Evolutionary conservation across 1,140 invertebrate genomes (phyloP), one percentile per base, ranked within the genome.

Genomic region (Brachionus calyciflorus): DNA sequence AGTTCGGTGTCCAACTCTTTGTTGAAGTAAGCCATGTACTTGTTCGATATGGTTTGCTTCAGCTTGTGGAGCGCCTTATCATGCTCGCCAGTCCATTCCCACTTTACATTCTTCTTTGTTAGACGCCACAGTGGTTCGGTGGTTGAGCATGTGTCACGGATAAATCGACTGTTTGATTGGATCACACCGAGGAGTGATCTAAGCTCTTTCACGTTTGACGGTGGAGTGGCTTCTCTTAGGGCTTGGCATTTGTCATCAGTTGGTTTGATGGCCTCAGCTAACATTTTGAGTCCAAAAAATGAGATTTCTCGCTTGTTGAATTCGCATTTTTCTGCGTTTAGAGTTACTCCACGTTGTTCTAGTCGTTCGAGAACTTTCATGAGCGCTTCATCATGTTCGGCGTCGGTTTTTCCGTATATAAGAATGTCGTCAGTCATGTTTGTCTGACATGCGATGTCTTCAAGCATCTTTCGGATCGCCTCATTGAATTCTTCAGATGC

Each of bases 271-370:
- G 78, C 79, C 30, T 76, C 28, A 12, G 14, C 19, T 40, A 19
- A 41, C 10, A 80, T 44, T n/a, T 80, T 79, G 68, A 84, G 81
- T 1, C 84, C 84, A 14, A 84, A 68, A 79, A 82, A 84, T 69
- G 77, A 79, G 7, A 49, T n/a, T 49, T 49, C 9, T n/a, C n/a
- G 3, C 24, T 49, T 49, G 3, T 46, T 46, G 41, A 46, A 46
- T 17, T 46, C 41, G 17, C 41, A 46, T 5, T 46, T 46, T n/a
- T n/a, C n/a, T n/a, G n/a, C n/a, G n/a, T n/a, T n/a, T n/a, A n/a
- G n/a, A n/a, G n/a, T n/a, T n/a, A n/a, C n/a, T n/a, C n/a, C n/a
- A n/a, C n/a, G n/a, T n/a, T n/a, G n/a, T n/a, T n/a, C n/a, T n/a
- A n/a, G n/a, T n/a, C n/a, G n/a, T n/a, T n/a, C n/a, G n/a, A n/a